phyloP scores from a whole-genome alignment of 2,797 vertebrate species.

The Chanos chanos region DNA sequence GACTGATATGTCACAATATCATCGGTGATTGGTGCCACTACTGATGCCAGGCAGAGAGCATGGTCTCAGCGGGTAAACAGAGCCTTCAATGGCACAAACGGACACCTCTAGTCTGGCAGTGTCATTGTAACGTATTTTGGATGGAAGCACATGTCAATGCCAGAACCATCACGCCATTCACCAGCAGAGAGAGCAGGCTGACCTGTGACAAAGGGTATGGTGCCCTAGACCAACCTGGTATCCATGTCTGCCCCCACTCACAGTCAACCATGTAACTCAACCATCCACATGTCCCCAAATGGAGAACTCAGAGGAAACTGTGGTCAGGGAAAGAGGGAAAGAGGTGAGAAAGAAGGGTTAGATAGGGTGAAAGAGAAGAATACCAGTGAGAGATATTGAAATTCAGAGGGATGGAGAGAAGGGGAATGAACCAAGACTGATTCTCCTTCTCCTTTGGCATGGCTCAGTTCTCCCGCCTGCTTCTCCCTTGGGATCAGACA shows the following conservation, averaged over 20 bases:
- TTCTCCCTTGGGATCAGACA: constrained; percentile 63
- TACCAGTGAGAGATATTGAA: too few species aligned
- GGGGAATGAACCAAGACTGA: too few species aligned
- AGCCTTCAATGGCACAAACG: constrained; percentile 65
- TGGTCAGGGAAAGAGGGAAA: background rate
- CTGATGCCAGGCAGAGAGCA: constrained; percentile 70
- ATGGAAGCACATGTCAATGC: constrained; percentile 76
- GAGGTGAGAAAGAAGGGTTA: background rate
- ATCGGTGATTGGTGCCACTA: constrained; percentile 61
- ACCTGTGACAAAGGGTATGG: constrained; percentile 48
- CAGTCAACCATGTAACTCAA: constrained; percentile 2
- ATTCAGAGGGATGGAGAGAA: too few species aligned
- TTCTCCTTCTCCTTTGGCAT: too few species aligned
- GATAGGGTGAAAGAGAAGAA: too few species aligned
- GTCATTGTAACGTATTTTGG: constrained; percentile 63
- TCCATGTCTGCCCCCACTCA: constrained; percentile 50
- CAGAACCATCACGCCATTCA: constrained; percentile 64
- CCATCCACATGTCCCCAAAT: too few species aligned
- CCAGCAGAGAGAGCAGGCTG: constrained; percentile 61
- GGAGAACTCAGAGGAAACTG: too few species aligned
- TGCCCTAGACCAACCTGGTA: constrained; percentile 60
- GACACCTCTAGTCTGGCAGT: constrained; percentile 73
- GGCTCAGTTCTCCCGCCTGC: constrained; percentile 57
- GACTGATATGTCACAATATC: constrained; percentile 69
- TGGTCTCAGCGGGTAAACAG: constrained; percentile 67